These are phyloP conservation scores for Periophthalmus magnuspinnatus DNA, from an alignment of 2,797 vertebrate species.

Conservation along the genomic window DNA sequence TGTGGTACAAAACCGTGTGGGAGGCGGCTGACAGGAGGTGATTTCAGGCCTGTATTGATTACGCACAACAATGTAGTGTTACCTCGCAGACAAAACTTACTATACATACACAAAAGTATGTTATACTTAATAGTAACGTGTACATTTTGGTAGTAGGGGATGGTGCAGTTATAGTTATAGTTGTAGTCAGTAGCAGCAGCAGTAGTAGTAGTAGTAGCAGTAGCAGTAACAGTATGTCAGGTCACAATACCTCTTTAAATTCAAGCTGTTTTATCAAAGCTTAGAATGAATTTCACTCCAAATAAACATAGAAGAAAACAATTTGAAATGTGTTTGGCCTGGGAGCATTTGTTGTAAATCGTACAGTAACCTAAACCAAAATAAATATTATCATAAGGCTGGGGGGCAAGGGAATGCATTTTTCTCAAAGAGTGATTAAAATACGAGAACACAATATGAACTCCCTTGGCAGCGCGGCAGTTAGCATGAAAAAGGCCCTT, in stretches of 20 bases:
- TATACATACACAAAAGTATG: slow-evolving; percentile 55
- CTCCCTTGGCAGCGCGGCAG: slow-evolving; percentile 59
- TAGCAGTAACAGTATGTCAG: background rate
- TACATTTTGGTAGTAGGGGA: slow-evolving; percentile 6
- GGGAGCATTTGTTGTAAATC: slow-evolving; percentile 68
- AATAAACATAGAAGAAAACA: slow-evolving; percentile 58
- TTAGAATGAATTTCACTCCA: slow-evolving; percentile 48
- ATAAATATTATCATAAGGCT: slow-evolving; percentile 78
- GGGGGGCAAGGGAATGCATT: slow-evolving; percentile 61
- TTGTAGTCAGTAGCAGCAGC: too few species aligned
- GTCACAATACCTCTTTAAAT: slow-evolving; percentile 14
- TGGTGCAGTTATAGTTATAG: too few species aligned
- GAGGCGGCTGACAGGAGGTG: slow-evolving; percentile 91
- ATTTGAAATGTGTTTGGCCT: slow-evolving; percentile 68
- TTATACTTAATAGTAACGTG: background rate
- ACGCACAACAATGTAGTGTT: slow-evolving; percentile 94
- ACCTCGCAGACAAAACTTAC: slow-evolving; percentile 85
- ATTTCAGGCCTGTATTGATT: slow-evolving; percentile 98
- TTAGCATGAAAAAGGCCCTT: slow-evolving; percentile 72
- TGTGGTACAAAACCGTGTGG: slow-evolving; percentile 95
- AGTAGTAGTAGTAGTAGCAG: background rate
- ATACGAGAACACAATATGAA: slow-evolving; percentile 69
- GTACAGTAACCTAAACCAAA: slow-evolving; percentile 70
- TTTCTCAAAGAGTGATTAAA: slow-evolving; percentile 74
- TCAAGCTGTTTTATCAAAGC: slow-evolving; percentile 5